Conservation (phyloP, 2,888 invertebrate species). For the Tryphoninae sp. region DNA sequence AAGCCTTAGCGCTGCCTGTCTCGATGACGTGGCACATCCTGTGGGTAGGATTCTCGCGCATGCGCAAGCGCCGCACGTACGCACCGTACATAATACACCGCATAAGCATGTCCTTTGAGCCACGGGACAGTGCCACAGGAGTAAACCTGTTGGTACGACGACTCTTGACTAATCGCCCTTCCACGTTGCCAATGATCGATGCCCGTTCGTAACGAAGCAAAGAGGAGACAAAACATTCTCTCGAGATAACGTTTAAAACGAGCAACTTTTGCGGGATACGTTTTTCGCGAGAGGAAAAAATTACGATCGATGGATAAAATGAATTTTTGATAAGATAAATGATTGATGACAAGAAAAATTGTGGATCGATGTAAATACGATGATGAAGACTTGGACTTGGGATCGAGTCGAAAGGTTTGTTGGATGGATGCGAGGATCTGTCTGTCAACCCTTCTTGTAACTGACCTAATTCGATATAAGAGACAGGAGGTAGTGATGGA, state of each 20-base stretch:
- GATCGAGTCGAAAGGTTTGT: no score
- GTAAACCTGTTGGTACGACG: constrained; percentile 45
- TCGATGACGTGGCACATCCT: constrained; percentile 61
- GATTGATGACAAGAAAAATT: neutral
- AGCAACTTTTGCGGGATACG: neutral
- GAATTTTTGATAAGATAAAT: no score
- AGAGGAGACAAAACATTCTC: neutral
- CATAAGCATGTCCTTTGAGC: constrained; percentile 49
- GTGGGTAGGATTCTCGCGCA: constrained; percentile 47
- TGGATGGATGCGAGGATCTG: neutral
- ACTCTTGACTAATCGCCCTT: constrained; percentile 55
- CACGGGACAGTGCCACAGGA: constrained; percentile 17
- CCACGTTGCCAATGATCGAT: constrained; percentile 46
- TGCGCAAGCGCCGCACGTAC: constrained; percentile 48
- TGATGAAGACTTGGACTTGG: no score
- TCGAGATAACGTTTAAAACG: neutral
- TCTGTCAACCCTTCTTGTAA: neutral
- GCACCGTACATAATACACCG: constrained; percentile 28
- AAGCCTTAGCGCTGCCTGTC: constrained; percentile 40
- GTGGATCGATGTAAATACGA: neutral
- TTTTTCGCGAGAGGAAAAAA: neutral
- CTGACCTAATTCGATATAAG: constrained; percentile 23
- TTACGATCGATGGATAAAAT: neutral
- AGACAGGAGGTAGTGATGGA: constrained; percentile 4
- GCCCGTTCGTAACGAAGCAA: constrained; percentile 24